Evolutionary conservation across 1,140 invertebrate genomes (phyloP).

Genomic region (Drosophila funebris): DNA sequence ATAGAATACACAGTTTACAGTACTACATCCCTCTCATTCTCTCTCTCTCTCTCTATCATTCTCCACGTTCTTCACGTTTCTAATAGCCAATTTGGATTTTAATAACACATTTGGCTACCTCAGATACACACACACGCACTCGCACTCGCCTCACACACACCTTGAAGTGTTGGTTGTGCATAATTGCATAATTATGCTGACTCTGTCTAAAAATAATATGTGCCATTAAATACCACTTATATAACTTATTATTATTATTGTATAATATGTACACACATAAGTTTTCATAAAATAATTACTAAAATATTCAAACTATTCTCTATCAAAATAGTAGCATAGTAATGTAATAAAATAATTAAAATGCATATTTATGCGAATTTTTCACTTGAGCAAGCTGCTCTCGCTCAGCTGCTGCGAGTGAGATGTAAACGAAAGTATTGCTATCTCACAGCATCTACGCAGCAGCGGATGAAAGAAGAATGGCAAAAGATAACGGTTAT

Average conservation of each 20-base stretch:
- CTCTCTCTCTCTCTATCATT: not conserved
- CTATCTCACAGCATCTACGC: no score
- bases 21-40: not conserved
- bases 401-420: no score
- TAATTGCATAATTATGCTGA: constrained; percentile 23
- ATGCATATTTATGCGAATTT: no score
- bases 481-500: no score
- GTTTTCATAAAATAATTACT: no score
- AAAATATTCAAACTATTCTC: no score
- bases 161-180: not conserved
- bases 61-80: not conserved
- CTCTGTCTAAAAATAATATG: constrained; percentile 2
- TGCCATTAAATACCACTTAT: constrained; percentile 15
- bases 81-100: constrained; percentile 13
- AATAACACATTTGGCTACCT: constrained; percentile 16
- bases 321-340: no score
- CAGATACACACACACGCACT: not conserved
- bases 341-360: no score
- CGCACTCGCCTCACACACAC: not conserved
- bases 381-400: no score
- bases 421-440: no score
- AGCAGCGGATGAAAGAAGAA: no score
- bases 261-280: not conserved
- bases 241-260: not conserved
- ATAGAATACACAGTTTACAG: constrained; percentile 26